A percentile compares a stretch with the other conserved stretches of the same genome.
Conservation (phyloP, 2,113 vertebrate species). For the Hippocampus barbouri region DNA sequence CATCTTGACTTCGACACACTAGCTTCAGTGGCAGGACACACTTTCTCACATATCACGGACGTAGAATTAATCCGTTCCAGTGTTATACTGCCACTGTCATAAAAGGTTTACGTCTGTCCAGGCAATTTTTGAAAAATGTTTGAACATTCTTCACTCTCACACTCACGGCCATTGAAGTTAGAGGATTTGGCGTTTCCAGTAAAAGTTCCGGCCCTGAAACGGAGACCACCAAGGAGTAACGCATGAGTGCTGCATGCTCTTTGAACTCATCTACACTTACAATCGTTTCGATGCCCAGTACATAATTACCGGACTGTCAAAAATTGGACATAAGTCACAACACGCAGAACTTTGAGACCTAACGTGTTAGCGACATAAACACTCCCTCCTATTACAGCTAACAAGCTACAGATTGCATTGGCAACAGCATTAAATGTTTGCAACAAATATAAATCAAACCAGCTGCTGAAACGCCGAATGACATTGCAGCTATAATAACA, state of each 20-base stretch:
- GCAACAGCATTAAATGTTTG: neutral
- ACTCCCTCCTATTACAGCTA: neutral
- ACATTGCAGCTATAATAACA: neutral
- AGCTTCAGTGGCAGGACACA: constrained; percentile 27
- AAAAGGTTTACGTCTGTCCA: neutral
- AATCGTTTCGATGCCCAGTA: neutral
- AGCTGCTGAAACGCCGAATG: neutral
- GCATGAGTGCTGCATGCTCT: neutral
- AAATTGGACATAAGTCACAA: neutral
- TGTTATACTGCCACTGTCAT: neutral
- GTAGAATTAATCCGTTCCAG: constrained; percentile 2
- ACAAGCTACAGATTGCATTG: neutral
- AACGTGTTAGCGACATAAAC: neutral
- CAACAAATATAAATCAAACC: constrained; percentile 1
- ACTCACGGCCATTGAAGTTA: neutral
- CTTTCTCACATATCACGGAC: constrained; percentile 16
- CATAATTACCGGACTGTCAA: neutral
- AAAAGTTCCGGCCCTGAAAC: neutral
- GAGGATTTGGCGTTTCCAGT: neutral
- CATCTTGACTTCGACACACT: constrained; percentile 30
- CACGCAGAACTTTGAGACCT: neutral
- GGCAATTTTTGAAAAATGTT: neutral
- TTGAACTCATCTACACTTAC: neutral
- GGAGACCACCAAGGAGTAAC: neutral
- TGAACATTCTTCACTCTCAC: neutral